Conservation (phyloP, 2,888 invertebrate genomes). For the Alentia gelatinosa region DNA sequence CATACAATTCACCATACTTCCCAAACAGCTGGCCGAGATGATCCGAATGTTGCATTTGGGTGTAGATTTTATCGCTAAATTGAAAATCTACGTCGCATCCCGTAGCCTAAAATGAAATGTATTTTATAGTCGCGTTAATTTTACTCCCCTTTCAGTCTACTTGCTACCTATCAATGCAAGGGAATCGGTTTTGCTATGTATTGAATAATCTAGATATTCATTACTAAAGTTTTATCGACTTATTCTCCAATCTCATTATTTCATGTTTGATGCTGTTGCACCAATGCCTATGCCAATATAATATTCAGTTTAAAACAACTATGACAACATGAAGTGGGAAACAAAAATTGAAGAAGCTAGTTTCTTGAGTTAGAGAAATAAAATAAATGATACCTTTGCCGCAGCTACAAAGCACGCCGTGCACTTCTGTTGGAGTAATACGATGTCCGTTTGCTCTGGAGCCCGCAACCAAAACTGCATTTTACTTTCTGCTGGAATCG, state of each 20-base stretch:
- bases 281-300: too few species aligned
- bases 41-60: constrained; percentile 51
- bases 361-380: too few species aligned
- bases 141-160: too few species aligned
- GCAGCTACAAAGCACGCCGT: constrained; percentile 72
- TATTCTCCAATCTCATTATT: too few species aligned
- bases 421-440: constrained; percentile 68
- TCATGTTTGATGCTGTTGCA: too few species aligned
- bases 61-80: constrained; percentile 57
- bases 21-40: constrained; percentile 54
- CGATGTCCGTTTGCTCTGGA: constrained; percentile 70
- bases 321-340: too few species aligned
- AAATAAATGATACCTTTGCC: constrained; percentile 69
- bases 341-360: too few species aligned
- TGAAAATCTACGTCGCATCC: constrained; percentile 58
- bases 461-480: constrained; percentile 73
- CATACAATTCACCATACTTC: constrained; percentile 21
- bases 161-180: too few species aligned
- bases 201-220: too few species aligned
- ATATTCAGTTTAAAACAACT: too few species aligned
- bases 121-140: background rate
- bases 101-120: constrained; percentile 54
- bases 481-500: constrained; percentile 73
- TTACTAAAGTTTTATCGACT: too few species aligned
- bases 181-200: too few species aligned